Evolutionary conservation across 2,888 invertebrate genomes (phyloP), one percentile per base, ranked within the genome.

Genomic region (Sinohyriopsis cumingii): DNA sequence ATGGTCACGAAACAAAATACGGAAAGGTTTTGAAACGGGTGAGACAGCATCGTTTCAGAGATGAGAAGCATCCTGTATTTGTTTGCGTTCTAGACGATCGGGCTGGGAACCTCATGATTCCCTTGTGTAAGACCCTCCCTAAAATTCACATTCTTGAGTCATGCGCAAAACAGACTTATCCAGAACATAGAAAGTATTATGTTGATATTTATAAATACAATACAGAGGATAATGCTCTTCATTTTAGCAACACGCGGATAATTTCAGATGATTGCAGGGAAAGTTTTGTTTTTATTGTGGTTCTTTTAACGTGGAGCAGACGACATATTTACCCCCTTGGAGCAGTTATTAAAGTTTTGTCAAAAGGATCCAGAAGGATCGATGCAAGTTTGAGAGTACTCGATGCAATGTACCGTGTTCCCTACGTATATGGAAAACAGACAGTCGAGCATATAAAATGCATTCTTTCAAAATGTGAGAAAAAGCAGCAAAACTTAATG

Each of bases 61-160:
- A 79, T 54, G 67, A 71, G 1, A 55, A 76, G 6, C 69, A 79
- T 65, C 82, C 80, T 18, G 73, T 82, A 5, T 73, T 82, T 57
- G 64, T 76, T 1, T 83, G 83, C 67, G 78, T 76, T 7, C 66
- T 80, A 24, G 81, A 81, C 65, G 76, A 76, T 25, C 65, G 55
- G 15, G 75, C 75, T 28, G 69, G 72, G 18, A 68, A 79, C 64
- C 65, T 83, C 12, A 78, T 83, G 74, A 56, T 68, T 57, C 78
- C 78, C 9, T 54, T 78, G 53, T 78, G 78, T 60, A 78, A 71
- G 67, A 76, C 78, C n/a, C 22, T 78, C 55, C 76, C 78, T n/a
- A 78, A 78, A 63, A 65, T 76, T 20, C 72, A 72, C 24, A 45
- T 78, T 18, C 65, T 75, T 5, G 65, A 54, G 28, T 59, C 55